Conservation (phyloP, 2,113 vertebrate species). For the Campylomormyrus numenius region DNA sequence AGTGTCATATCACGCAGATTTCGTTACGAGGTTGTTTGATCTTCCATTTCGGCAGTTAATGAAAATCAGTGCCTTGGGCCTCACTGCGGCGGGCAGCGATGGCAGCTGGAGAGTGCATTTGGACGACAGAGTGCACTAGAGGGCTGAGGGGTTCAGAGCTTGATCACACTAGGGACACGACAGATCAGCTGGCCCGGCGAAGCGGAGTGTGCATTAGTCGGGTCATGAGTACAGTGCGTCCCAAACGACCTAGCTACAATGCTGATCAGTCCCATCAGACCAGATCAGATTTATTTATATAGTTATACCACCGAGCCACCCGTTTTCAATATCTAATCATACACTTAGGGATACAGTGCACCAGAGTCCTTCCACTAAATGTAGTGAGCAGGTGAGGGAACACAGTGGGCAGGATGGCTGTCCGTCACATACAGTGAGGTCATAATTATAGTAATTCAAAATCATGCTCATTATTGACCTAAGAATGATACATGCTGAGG, state of each 20-base stretch:
- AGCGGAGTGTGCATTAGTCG: background rate
- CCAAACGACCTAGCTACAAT: background rate
- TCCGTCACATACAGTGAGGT: background rate
- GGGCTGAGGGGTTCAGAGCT: background rate
- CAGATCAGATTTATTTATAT: background rate
- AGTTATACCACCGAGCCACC: background rate
- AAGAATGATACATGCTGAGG: background rate
- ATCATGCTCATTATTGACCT: background rate
- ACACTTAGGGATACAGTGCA: background rate
- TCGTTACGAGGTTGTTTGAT: background rate
- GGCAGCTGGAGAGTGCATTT: background rate
- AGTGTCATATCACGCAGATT: background rate
- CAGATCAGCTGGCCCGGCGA: background rate
- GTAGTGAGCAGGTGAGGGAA: background rate
- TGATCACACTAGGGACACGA: background rate
- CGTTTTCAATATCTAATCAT: background rate
- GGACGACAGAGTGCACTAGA: background rate
- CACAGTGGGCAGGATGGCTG: background rate
- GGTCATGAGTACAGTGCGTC: background rate
- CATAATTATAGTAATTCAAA: background rate
- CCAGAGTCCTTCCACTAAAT: background rate
- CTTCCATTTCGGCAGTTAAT: background rate
- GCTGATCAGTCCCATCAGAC: background rate
- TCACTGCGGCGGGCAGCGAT: background rate
- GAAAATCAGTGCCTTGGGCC: background rate